Evolutionary conservation across 2,888 invertebrate species (phyloP).

Genomic region (Lumbricus terrestris): DNA sequence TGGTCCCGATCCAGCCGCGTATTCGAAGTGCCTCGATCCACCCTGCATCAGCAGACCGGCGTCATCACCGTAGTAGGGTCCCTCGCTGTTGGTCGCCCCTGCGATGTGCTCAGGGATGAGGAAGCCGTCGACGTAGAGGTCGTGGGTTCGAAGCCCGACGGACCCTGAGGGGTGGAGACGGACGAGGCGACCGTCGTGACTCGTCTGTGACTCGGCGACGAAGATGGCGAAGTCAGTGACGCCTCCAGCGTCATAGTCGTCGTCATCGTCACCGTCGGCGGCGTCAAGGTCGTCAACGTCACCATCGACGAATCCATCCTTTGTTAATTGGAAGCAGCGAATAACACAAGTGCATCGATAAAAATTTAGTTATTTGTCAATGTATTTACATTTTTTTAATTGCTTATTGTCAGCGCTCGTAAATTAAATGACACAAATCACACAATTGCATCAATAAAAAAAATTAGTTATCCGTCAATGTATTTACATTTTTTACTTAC

Average conservation of each 20-base stretch:
- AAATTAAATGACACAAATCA: too few species aligned
- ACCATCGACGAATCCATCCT: neutral
- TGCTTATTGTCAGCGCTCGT: too few species aligned
- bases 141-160: neutral
- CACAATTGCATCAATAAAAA: too few species aligned
- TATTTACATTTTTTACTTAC: too few species aligned
- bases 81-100: neutral
- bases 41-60: neutral
- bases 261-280: neutral
- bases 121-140: neutral
- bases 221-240: slow-evolving; percentile 16
- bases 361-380: too few species aligned
- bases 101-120: neutral
- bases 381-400: too few species aligned
- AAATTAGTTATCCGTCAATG: too few species aligned
- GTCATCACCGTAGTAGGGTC: neutral
- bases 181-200: neutral
- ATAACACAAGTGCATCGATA: too few species aligned
- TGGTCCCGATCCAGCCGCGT: neutral
- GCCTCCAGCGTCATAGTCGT: neutral
- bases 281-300: neutral
- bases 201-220: neutral
- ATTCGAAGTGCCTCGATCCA: neutral
- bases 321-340: neutral
- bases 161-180: neutral